Evolutionary conservation across 2,113 vertebrate species (phyloP), one percentile per base, ranked within the genome.

Genomic region (Eidolon helvum): DNA sequence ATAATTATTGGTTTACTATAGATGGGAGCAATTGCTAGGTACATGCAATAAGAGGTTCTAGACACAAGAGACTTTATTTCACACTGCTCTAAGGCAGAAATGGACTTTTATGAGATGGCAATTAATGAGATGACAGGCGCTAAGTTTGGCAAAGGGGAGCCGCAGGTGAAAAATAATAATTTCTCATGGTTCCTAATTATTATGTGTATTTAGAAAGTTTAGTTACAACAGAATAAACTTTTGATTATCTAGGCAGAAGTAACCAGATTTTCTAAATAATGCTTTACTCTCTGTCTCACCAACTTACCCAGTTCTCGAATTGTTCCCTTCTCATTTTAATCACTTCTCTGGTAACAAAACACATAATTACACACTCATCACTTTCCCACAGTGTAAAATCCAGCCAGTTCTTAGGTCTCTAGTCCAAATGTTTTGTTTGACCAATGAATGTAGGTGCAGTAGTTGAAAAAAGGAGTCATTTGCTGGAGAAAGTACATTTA

Each of bases 221-320:
- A 83, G 30, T 83, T 89, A 55, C 43, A 69, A 28, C 4, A 50
- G 63, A 33, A 90, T 48, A 59, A 90, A 55, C 28, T 77, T 74
- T n/a, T 45, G 28, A 40, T 72, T 90, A 63, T 55, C 33, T 57
- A 61, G 30, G 50, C 66, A 84, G 53, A 74, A 90, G 28, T 91
- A 91, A 55, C 2, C n/a, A 45, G 11, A 48, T 87, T 92, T 96
- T 96, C 75, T 78, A 72, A 89, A 71, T 45, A 48, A 94, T 50
- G 57, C 35, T 82, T 89, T 45, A 57, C 50, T 69, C 35, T 89
- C 72, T 66, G 63, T 77, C 35, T 19, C 55, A 66, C 45, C 48
- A 66, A 79, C 7, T 83, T 83, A 90, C 10, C 59, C 74, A 45
- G 45, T 30, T 94, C n/a, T 87, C 11, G 0, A 83, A 90, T 19